These are phyloP conservation scores for Gobio gobio DNA, from an alignment of 2,113 vertebrate genomes.

Conservation along the genomic window DNA sequence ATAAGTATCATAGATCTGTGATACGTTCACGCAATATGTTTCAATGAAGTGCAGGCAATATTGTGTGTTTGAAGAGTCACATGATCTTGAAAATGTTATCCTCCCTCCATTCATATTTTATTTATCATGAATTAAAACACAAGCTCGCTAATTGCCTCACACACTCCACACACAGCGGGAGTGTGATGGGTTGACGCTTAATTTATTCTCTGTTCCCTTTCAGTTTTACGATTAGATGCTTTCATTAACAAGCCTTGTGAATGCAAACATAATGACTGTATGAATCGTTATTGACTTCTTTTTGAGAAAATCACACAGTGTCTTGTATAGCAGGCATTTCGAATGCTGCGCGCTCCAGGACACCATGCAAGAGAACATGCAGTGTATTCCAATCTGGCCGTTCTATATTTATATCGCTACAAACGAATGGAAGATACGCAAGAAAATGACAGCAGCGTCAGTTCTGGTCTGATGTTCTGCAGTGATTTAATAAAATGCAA, in stretches of 20 bases:
- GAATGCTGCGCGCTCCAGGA: not conserved
- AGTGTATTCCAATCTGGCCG: not conserved
- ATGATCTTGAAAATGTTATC: conserved; percentile 40
- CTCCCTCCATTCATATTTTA: conserved; percentile 67
- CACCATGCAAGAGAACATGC: not conserved
- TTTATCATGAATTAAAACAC: conserved; percentile 57
- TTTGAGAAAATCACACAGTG: conserved; percentile 1
- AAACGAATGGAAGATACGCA: not conserved
- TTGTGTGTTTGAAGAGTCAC: conserved; percentile 1
- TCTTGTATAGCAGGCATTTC: not conserved
- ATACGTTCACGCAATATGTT: not conserved
- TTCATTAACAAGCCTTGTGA: conserved; percentile 45
- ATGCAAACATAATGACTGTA: conserved; percentile 15
- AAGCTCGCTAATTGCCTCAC: conserved; percentile 57
- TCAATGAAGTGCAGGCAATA: not conserved
- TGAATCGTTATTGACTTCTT: not conserved
- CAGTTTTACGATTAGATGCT: conserved; percentile 37
- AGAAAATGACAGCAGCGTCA: not conserved
- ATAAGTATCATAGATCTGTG: not conserved
- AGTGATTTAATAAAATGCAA: not conserved
- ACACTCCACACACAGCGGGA: conserved; percentile 47
- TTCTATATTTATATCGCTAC: not conserved
- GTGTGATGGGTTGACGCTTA: conserved; percentile 29
- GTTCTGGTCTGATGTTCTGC: not conserved
- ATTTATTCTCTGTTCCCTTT: conserved; percentile 43